These are phyloP conservation scores for Dinoponera quadriceps DNA, from an alignment of 1,140 invertebrate species.

Conservation along the genomic window DNA sequence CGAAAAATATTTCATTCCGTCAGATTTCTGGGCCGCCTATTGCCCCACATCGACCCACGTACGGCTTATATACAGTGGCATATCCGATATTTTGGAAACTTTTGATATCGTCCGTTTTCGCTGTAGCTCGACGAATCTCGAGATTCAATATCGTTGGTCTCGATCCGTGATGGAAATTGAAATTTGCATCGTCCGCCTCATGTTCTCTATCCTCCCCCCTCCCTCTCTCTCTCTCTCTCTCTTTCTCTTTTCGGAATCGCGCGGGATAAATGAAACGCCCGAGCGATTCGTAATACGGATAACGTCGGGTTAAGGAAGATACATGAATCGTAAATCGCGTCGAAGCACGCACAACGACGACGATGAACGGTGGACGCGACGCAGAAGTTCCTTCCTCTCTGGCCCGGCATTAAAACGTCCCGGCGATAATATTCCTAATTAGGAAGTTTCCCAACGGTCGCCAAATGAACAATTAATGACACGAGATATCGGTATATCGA, in stretches of 20 bases:
- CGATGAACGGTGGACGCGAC: not conserved
- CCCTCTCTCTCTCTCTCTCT: no score
- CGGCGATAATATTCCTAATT: conserved; percentile 52
- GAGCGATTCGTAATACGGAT: not conserved
- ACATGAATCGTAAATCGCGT: conserved; percentile 30
- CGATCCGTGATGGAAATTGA: conserved; percentile 64
- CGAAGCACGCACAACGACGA: not conserved
- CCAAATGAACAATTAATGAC: conserved; percentile 52
- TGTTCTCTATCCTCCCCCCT: not conserved
- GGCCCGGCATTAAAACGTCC: conserved; percentile 27
- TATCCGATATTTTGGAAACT: conserved; percentile 56
- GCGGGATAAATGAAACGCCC: conserved; percentile 37
- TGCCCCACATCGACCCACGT: conserved; percentile 11
- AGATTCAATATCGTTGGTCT: conserved; percentile 56
- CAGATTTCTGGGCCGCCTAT: conserved; percentile 13
- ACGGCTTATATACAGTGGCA: conserved; percentile 3
- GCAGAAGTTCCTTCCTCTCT: conserved; percentile 16
- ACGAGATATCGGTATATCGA: conserved; percentile 35
- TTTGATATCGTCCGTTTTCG: conserved; percentile 48
- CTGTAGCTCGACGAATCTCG: conserved; percentile 38
- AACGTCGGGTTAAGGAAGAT: conserved; percentile 12
- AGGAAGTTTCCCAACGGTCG: conserved; percentile 37
- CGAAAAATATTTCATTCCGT: conserved; percentile 21
- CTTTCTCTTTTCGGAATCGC: conserved; percentile 1
- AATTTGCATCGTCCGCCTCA: conserved; percentile 53